Base-by-base conservation (phyloP, 1,140 invertebrate genomes). In the Oncopodura yosiiana region DNA sequence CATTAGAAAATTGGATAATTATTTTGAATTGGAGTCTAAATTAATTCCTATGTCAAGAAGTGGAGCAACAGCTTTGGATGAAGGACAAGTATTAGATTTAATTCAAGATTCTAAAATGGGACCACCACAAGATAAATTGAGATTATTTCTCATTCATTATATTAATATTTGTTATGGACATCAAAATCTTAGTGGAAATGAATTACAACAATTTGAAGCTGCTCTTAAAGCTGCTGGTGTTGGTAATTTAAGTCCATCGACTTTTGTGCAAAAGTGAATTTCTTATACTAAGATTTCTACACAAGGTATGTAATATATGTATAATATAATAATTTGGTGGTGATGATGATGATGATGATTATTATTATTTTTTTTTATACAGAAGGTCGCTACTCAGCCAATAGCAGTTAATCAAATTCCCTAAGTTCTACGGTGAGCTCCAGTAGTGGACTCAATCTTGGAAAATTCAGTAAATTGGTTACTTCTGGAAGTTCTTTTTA, bases 1-100 rank as follows among this genome's bases (percentile, higher is more conserved):
- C 75, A 80, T 80, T 1, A 74, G 94, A 32, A 82, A 94, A 65
- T 71, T 99, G 12, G 95, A 99, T 70, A 88, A 87, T 2, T 92
- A 91, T 63, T 99, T 98, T 70, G 95, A 99, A 74, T 77, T 91
- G 45, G 95, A 99, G 74, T 94, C 99, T 69, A 98, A 97, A 73
- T 83, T 99, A 43, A 89, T 98, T 85, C n/a, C n/a, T n/a, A n/a
- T n/a, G n/a, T n/a, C n/a, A n/a, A n/a, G n/a, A n/a, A n/a, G n/a
- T n/a, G 83, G 83, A 24, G 86, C 85, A 72, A 66, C 69, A n/a
- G 60, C 56, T 3, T 77, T 81, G 2, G 84, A 85, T 64, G 81
- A 83, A 67, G 79, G 81, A 34, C n/a, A n/a, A n/a, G 71, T 91
- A 8, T 67, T 87, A 46, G 87, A 94, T 60, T 75, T 91, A 11